These are phyloP conservation scores for Euzetes globulus DNA, from an alignment of 2,888 invertebrate genomes.

Conservation along the genomic window DNA sequence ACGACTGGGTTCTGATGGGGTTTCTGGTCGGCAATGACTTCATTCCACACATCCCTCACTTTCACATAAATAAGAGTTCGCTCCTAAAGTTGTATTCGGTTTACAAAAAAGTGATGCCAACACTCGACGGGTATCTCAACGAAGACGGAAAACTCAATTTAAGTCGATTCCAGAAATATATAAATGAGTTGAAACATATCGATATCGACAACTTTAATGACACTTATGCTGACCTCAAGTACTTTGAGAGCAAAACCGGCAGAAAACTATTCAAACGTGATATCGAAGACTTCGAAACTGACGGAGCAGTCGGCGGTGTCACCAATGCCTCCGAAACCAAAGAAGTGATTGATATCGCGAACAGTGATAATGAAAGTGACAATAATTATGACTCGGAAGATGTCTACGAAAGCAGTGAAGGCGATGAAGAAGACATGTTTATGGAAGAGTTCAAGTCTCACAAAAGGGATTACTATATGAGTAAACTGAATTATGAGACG, in stretches of 20 bases:
- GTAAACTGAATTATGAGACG: slow-evolving; percentile 70
- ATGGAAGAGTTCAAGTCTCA: slow-evolving; percentile 67
- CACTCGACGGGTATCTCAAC: slow-evolving; percentile 85
- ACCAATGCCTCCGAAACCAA: background rate
- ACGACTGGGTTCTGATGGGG: slow-evolving; percentile 97
- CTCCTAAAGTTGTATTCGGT: slow-evolving; percentile 75
- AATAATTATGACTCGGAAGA: slow-evolving; percentile 43
- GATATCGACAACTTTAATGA: slow-evolving; percentile 47
- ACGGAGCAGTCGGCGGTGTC: background rate
- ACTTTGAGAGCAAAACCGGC: slow-evolving; percentile 64
- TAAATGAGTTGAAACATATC: slow-evolving; percentile 44
- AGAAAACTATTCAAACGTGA: slow-evolving; percentile 34
- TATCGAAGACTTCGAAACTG: slow-evolving; percentile 7
- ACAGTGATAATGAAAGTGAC: slow-evolving; percentile 47
- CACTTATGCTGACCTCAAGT: slow-evolving; percentile 60
- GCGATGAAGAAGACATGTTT: slow-evolving; percentile 24
- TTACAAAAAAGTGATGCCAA: slow-evolving; percentile 77
- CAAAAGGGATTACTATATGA: slow-evolving; percentile 84
- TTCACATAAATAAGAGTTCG: slow-evolving; percentile 86
- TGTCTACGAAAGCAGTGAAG: background rate
- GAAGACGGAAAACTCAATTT: slow-evolving; percentile 77
- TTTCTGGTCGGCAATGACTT: slow-evolving; percentile 97
- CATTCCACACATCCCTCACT: slow-evolving; percentile 86
- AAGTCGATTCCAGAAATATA: slow-evolving; percentile 70
- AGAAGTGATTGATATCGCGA: slow-evolving; percentile 33